phyloP scores from a whole-genome alignment of 1,140 invertebrate species.

The Coelopa frigida region DNA sequence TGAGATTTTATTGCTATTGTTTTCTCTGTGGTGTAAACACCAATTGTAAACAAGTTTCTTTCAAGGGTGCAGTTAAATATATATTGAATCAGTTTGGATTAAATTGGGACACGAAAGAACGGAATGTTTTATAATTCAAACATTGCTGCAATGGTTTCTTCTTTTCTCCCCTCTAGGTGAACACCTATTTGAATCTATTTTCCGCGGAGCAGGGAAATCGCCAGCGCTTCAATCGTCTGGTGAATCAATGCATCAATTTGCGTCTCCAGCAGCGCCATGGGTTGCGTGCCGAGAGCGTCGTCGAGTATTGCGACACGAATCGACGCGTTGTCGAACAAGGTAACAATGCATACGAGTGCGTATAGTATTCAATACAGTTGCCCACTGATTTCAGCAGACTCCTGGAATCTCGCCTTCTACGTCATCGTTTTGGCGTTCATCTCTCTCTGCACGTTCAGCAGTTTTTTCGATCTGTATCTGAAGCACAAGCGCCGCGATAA shows the following conservation, averaged over 20 bases:
- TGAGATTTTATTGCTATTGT: no score
- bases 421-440: constrained; percentile 18
- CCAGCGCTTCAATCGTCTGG: constrained; percentile 22
- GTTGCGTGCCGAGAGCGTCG: constrained; percentile 28
- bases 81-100: no score
- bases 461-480: constrained; percentile 30
- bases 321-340: constrained; percentile 8
- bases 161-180: no score
- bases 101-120: no score
- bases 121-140: no score
- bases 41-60: no score
- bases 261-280: constrained; percentile 22
- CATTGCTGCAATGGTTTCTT: no score
- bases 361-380: background rate
- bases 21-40: no score
- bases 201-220: constrained; percentile 25
- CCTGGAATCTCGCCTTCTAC: constrained; percentile 35
- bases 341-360: constrained; percentile 3
- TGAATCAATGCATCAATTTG: constrained; percentile 36
- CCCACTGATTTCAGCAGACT: constrained; percentile 18
- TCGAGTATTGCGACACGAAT: constrained; percentile 31
- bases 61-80: no score
- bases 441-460: constrained; percentile 21
- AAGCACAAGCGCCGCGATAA: constrained; percentile 32
- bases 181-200: constrained; percentile 33